Base-by-base conservation (phyloP, 2,888 invertebrate genomes). In the Parnassius smintheus region DNA sequence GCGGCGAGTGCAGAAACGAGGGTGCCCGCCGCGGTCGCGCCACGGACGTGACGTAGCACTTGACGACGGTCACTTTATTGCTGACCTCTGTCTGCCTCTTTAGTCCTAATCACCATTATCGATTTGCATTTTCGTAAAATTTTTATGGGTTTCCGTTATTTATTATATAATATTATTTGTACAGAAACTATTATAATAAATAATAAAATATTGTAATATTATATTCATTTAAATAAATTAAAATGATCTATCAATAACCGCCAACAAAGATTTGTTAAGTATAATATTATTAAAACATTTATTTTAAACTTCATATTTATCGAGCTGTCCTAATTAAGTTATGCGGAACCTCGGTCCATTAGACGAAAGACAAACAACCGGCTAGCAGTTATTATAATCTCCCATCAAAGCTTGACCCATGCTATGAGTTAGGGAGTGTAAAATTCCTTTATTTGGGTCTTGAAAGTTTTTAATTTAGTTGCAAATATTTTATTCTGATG, bases 41-140 rank as follows among this genome's bases (percentile, higher is more conserved):
- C 84, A 80, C 81, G 79, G 86, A 87, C 85, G 86, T 88, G 90
- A 88, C 88, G 86, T 82, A 78, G 83, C 82, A 75, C 70, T 81
- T 90, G 91, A 91, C 90, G 90, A 87, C 84, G 91, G 91, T 90
- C 88, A 85, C 81, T 88, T 89, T 91, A 91, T 91, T 91, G 91
- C 91, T 91, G 91, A 91, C 90, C 90, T 87, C 83, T 81, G 90
- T 89, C 91, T 89, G 79, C 77, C 73, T 75, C 79, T 88, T 78
- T 74, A 75, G 79, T 85, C 87, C 89, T 88, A 86, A 87, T 88
- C 82, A 82, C 78, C 70, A 70, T 67, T 73, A 72, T 80, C 78
- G 81, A 82, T 48, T 35, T 35, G 35, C 35, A 35, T 35, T 35
- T 35, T 35, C 35, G 25, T 25, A 25, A 35, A 35, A 25, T 35